These are phyloP conservation scores for Bibio marci DNA, from an alignment of 2,888 invertebrate genomes.

Conservation along the genomic window DNA sequence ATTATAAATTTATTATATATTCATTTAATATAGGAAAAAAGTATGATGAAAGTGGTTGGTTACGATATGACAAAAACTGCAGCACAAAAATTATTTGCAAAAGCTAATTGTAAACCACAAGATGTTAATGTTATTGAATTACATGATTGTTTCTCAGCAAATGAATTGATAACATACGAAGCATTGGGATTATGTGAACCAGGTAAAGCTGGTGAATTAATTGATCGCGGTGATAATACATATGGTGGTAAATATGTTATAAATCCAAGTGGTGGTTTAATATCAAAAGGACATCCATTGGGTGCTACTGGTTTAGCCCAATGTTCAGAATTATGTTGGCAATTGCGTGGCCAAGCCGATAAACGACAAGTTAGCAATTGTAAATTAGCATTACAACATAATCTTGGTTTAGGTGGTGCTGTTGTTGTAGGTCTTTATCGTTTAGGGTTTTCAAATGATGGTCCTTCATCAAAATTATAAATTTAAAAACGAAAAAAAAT, in stretches of 20 bases:
- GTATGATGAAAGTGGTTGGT: conserved; percentile 42
- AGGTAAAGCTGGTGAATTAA: conserved; percentile 79
- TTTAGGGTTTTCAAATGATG: conserved; percentile 61
- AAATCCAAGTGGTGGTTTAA: conserved; percentile 98
- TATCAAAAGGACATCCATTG: conserved; percentile 95
- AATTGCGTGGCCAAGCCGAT: conserved; percentile 64
- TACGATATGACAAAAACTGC: conserved; percentile 87
- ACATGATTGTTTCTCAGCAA: conserved; percentile 96
- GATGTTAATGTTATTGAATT: conserved; percentile 90
- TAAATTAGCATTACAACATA: conserved; percentile 83
- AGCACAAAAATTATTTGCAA: conserved; percentile 53
- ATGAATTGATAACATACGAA: conserved; percentile 94
- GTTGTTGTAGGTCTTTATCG: conserved; percentile 81
- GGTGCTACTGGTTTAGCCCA: conserved; percentile 91
- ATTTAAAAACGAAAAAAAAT: no score
- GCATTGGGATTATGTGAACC: conserved; percentile 80
- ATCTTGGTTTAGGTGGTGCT: conserved; percentile 91
- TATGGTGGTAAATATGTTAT: conserved; percentile 92
- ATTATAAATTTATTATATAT: neutral
- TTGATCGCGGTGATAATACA: conserved; percentile 85
- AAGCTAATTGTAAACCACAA: conserved; percentile 53
- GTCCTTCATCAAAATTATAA: no score
- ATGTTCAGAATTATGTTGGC: conserved; percentile 78
- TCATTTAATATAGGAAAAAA: conserved; percentile 16
- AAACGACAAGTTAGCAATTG: conserved; percentile 52